phyloP scores from a whole-genome alignment of 2,888 invertebrate genomes.

The Nomada fabriciana region DNA sequence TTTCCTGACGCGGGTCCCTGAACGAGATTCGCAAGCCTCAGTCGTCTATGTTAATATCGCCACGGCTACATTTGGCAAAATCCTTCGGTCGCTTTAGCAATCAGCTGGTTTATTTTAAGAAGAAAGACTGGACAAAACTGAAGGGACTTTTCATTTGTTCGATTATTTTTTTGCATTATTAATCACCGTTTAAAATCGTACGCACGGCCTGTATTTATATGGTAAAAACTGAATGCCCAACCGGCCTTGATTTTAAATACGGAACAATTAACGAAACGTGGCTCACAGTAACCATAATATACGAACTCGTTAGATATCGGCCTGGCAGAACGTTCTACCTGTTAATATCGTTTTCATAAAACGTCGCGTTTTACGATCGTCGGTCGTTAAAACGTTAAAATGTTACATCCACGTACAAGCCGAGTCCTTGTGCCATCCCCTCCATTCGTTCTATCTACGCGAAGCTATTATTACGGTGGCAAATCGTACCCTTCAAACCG shows the following conservation, averaged over 20 bases:
- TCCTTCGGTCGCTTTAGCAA: no score
- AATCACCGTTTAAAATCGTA: no score
- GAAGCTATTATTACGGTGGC: conserved; percentile 19
- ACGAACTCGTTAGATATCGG: not conserved
- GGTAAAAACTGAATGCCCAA: no score
- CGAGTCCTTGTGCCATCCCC: not conserved
- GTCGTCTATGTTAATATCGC: not conserved
- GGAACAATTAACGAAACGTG: not conserved
- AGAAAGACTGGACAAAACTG: no score
- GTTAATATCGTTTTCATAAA: conserved; percentile 32
- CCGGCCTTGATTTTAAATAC: no score
- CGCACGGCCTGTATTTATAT: no score
- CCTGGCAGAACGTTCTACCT: not conserved
- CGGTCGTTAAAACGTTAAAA: conserved; percentile 40
- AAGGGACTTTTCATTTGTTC: no score
- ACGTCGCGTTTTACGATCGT: conserved; percentile 30
- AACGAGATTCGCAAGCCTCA: not conserved
- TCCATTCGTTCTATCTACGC: not conserved
- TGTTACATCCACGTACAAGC: conserved; percentile 11
- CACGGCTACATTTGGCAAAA: no score
- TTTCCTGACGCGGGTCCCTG: not conserved
- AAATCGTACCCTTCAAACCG: conserved; percentile 13
- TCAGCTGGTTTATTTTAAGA: no score
- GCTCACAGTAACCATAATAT: not conserved
- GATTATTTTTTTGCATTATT: no score